Base-by-base conservation (phyloP, 2,888 invertebrate genomes). In the Platynereis dumerilii region DNA sequence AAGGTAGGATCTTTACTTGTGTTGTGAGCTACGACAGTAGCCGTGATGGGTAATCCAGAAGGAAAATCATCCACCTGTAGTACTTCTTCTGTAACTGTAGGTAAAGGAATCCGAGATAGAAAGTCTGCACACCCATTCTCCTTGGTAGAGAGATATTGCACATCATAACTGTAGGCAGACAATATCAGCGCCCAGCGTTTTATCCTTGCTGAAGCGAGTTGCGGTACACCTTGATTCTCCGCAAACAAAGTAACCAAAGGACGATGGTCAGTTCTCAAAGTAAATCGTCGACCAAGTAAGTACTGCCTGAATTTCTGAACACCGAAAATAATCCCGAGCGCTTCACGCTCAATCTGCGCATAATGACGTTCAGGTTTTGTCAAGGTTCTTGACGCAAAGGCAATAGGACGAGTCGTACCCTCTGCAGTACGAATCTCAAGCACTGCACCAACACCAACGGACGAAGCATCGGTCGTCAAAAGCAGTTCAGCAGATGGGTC, bases 321-420 rank as follows among this genome's bases (percentile, higher is more conserved):
- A 20, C 64, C 58, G 12, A 53, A 64, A n/a, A 64, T 17, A 0
- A 58, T 58, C n/a, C 17, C 58, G 20, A 64, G 27, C 1, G 22
- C 64, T 58, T 64, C 64, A 1, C 22, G 28, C 20, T 64, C 53
- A n/a, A 58, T 34, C 20, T 58, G 58, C 12, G 56, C 24, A 27
- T 64, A 64, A 22, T 58, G 58, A 12, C 48, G 15, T 34, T 64
- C 64, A 12, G 29, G 15, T 34, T 64, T 58, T 20, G 5, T 64
- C 52, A 64, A 22, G 7, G 39, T 26, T 22, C 39, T 17, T 22
- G 61, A 61, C 26, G 61, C 61, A 34, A 54, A 61, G 15, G 20
- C 26, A 26, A 54, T 34, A 5, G 61, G 61, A 22, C 22, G 17
- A 28, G 52, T 54, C 7, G 20, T 54, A 28, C 61, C 61, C 22